These are phyloP conservation scores for Petrocephalus microphthalmus DNA, from an alignment of 2,113 vertebrate genomes.

Conservation along the genomic window DNA sequence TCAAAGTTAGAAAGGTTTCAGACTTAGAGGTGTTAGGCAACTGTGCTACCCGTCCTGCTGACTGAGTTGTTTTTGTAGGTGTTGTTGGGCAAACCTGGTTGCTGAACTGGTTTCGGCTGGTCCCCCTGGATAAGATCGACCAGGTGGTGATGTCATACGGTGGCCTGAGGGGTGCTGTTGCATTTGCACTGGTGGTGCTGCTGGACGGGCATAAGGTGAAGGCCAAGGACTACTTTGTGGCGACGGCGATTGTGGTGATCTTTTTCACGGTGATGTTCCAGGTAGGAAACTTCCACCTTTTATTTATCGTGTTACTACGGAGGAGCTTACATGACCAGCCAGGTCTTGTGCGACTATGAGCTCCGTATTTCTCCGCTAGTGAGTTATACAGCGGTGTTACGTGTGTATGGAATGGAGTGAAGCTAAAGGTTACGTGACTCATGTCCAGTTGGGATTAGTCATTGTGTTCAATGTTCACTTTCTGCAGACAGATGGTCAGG, in stretches of 20 bases:
- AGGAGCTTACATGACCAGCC: background rate
- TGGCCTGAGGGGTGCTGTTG: constrained; percentile 87
- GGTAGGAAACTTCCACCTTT: constrained; percentile 56
- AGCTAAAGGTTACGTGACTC: background rate
- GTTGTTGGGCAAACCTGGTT: constrained; percentile 86
- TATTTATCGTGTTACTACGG: background rate
- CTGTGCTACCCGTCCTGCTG: background rate
- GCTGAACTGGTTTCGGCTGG: constrained; percentile 86
- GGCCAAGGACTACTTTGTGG: constrained; percentile 95
- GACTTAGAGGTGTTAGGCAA: background rate
- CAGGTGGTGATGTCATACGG: constrained; percentile 98
- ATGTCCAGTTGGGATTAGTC: background rate
- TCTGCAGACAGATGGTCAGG: background rate
- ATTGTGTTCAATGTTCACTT: background rate
- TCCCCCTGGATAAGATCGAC: constrained; percentile 88
- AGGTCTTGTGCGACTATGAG: background rate
- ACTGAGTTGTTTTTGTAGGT: constrained; percentile 54
- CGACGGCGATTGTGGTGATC: constrained; percentile 88
- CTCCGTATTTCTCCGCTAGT: background rate
- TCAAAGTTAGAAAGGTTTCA: background rate
- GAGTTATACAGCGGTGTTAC: background rate
- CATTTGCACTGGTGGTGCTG: constrained; percentile 87
- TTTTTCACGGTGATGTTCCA: constrained; percentile 98
- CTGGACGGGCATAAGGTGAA: constrained; percentile 75
- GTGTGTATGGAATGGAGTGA: background rate